Evolutionary conservation across 2,888 invertebrate species (phyloP), one percentile per base, ranked within the genome.

Genomic region (Taphrorychus bicolor): DNA sequence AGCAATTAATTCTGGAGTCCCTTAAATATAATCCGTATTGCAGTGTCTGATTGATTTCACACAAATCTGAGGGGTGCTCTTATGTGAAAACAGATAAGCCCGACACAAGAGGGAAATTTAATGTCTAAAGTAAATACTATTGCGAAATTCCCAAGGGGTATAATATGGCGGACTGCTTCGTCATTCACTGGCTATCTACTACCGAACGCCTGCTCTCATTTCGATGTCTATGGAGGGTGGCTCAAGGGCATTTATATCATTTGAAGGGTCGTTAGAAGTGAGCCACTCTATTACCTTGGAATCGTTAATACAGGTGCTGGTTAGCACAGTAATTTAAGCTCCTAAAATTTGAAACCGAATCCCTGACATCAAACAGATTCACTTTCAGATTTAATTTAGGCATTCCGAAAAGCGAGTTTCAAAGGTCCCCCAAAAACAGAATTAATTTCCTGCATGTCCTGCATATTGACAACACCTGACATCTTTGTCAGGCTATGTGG

Each of bases 91-190:
- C 72, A 77, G 78, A 78, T 78, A 78, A 78, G 77, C 75, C 72
- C 21, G 54, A 66, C 72, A 71, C 56, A 73, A 69, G 67, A 70
- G 73, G 75, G 72, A 74, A 76, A 76, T 74, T 73, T 76, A 73
- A 74, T 75, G 77, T 77, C 75, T 76, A 77, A 76, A 78, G 77
- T 78, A 78, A 78, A 79, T 77, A 79, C 75, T 74, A 77, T 77
- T 78, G 76, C 73, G 61, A 74, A 74, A 76, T 76, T 77, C 79
- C 75, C 78, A 73, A 68, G 76, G 77, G 80, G 78, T 79, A 79
- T 79, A 73, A 74, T 76, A 74, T 74, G 74, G 75, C 77, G 63
- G 67, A 73, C 71, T 71, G 73, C 73, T 75, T 76, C 75, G 74
- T 74, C 73, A 73, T 74, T 68, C 62, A 21, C 32, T 54, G 59